These are phyloP conservation scores for Eupithecia dodoneata DNA, from an alignment of 2,888 invertebrate species.

Conservation along the genomic window DNA sequence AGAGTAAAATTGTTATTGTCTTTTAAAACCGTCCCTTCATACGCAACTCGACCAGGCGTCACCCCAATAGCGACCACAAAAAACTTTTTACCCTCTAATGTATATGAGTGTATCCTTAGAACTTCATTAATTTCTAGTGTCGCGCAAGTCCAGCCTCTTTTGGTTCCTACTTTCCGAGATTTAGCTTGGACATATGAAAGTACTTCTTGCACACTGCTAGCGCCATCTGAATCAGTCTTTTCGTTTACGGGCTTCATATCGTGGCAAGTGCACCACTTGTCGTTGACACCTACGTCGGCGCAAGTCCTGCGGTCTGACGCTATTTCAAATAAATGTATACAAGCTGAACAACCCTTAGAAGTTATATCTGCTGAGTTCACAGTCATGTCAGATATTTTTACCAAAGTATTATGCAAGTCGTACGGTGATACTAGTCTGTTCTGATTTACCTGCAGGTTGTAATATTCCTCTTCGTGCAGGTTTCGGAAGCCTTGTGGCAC, in stretches of 20 bases:
- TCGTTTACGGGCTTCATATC: constrained; percentile 58
- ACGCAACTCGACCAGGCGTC: constrained; percentile 85
- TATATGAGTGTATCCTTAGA: constrained; percentile 69
- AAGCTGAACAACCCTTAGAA: constrained; percentile 85
- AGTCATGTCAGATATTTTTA: constrained; percentile 74
- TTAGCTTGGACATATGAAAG: constrained; percentile 57
- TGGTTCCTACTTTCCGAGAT: constrained; percentile 53
- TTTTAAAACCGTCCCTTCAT: constrained; percentile 86
- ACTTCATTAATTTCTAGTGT: constrained; percentile 78
- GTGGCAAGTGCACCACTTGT: constrained; percentile 91
- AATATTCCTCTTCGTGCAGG: constrained; percentile 80
- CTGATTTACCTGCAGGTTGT: constrained; percentile 85
- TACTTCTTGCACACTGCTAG: constrained; percentile 73
- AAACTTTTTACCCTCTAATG: constrained; percentile 62
- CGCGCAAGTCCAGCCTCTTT: constrained; percentile 73
- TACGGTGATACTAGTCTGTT: constrained; percentile 89
- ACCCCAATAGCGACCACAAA: constrained; percentile 86
- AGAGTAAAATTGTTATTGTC: constrained; percentile 67
- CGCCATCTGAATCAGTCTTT: constrained; percentile 65
- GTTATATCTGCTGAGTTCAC: constrained; percentile 75
- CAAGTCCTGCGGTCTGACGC: constrained; percentile 86
- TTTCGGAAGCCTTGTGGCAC: constrained; percentile 85
- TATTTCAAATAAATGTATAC: constrained; percentile 85
- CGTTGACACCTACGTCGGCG: constrained; percentile 85
- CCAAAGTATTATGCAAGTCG: constrained; percentile 88